Base-by-base conservation (phyloP, 2,888 invertebrate species). In the Cylindroiulus punctatus region DNA sequence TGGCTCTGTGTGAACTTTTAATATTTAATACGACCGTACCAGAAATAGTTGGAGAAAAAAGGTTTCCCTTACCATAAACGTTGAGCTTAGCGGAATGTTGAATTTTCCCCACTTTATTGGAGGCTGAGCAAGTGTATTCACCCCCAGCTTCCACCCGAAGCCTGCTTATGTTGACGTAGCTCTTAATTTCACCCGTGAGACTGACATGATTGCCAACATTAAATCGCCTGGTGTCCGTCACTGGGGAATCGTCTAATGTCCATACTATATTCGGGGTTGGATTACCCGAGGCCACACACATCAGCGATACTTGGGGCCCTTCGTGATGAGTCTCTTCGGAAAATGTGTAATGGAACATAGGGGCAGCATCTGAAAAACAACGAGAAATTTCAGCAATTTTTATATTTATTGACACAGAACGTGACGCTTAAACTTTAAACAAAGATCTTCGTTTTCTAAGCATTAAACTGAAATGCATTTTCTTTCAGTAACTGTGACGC, bases 201-300 rank as follows among this genome's bases (percentile, higher is more conserved):
- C 95, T 93, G 90, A 95, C 94, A 91, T 95, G 96, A 91, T 96
- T 96, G 88, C 94, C 94, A 88, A 96, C 93, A 65, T 93, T 93
- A 90, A 94, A 95, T 89, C 97, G 87, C 32, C 88, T 87, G 30
- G 88, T 86, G 85, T 88, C 87, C 32, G 81, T 81, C 90, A 96
- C 94, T 85, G 96, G 95, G 91, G 96, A 96, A 84, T 96, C 96
- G 90, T 97, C 97, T 88, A 97, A 93, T 14, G 95, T 94, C 98
- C 98, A 98, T 84, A 94, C 94, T 91, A 98, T 97, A 91, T 96
- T 95, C 4, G 98, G 98, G 85, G 96, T 95, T 10, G 98, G 98
- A 91, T 96, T 97, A 85, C 98, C 98, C 89, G 96, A 95, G n/a
- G 97, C 97, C 88, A 96, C 96, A 92, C 98, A 98, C 91, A 96